Conservation (phyloP, 2,888 invertebrate species). For the Amiota mariae region DNA sequence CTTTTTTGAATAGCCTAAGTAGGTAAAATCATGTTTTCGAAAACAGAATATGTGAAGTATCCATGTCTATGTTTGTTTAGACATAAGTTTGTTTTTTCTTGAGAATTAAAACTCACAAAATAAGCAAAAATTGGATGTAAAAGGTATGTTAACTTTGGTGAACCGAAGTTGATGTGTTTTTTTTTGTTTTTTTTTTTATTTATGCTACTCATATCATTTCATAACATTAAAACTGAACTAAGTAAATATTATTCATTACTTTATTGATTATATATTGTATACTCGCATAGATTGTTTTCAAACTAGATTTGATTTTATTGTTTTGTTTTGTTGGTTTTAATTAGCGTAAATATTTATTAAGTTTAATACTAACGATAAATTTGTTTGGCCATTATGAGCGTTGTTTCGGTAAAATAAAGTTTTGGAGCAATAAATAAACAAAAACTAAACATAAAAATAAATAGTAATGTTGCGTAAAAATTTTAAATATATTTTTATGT, state of each 20-base stretch:
- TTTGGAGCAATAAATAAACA: background rate
- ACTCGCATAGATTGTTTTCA: conserved; percentile 31
- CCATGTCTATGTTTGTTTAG: too few relatives aligned
- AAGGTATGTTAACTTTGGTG: too few relatives aligned
- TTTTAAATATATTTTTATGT: conserved; percentile 17
- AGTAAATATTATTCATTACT: background rate
- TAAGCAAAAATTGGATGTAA: too few relatives aligned
- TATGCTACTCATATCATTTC: too few relatives aligned
- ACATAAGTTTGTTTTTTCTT: too few relatives aligned
- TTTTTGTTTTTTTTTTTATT: too few relatives aligned
- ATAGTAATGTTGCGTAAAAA: conserved; percentile 20
- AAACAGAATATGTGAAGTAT: too few relatives aligned
- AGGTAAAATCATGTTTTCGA: too few relatives aligned
- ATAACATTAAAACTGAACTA: too few relatives aligned
- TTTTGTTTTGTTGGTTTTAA: conserved; percentile 36
- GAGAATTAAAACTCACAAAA: too few relatives aligned
- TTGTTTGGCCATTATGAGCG: conserved; percentile 58
- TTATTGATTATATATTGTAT: background rate
- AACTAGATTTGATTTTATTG: conserved; percentile 24
- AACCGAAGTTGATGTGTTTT: too few relatives aligned
- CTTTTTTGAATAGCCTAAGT: too few relatives aligned
- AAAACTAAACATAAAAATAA: conserved; percentile 13
- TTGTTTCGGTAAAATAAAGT: conserved; percentile 14
- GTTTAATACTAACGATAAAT: conserved; percentile 43
- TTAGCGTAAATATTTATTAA: conserved; percentile 43